Percentiles rank a stretch among this genome's conserved stretches.
phyloP scores from a whole-genome alignment of 1,140 invertebrate genomes.

The Formica selysi region DNA sequence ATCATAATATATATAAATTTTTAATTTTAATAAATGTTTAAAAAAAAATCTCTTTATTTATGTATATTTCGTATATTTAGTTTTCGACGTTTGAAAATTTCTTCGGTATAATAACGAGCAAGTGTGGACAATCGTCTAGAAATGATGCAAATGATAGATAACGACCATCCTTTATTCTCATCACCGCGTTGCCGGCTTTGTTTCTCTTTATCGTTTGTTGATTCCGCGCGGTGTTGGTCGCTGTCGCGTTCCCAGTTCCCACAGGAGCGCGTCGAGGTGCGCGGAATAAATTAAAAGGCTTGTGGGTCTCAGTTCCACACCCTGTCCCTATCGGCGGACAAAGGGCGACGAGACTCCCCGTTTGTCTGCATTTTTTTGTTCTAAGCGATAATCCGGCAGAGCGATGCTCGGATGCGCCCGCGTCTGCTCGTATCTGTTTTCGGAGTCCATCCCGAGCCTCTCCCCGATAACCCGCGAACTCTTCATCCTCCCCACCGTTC shows the following conservation, averaged over 20 bases:
- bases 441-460: conserved; percentile 20
- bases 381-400: conserved; percentile 71
- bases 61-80: neutral
- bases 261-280: conserved; percentile 33
- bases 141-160: conserved; percentile 2
- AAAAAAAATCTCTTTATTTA: neutral
- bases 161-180: conserved; percentile 24
- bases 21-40: neutral
- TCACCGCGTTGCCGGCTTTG: neutral
- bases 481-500: neutral
- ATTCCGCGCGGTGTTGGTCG: neutral
- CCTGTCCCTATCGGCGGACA: neutral
- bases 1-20: neutral
- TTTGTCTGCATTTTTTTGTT: conserved; percentile 63
- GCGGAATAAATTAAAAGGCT: conserved; percentile 74
- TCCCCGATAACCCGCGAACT: conserved; percentile 35
- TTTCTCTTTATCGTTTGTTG: conserved; percentile 41
- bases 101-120: neutral
- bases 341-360: conserved; percentile 10
- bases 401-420: conserved; percentile 69
- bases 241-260: conserved; percentile 47
- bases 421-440: conserved; percentile 45
- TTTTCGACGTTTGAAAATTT: neutral
- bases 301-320: conserved; percentile 14
- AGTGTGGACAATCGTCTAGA: neutral